Evolutionary conservation across 2,113 vertebrate genomes (phyloP).

Genomic region (Muntiacus muntjak): DNA sequence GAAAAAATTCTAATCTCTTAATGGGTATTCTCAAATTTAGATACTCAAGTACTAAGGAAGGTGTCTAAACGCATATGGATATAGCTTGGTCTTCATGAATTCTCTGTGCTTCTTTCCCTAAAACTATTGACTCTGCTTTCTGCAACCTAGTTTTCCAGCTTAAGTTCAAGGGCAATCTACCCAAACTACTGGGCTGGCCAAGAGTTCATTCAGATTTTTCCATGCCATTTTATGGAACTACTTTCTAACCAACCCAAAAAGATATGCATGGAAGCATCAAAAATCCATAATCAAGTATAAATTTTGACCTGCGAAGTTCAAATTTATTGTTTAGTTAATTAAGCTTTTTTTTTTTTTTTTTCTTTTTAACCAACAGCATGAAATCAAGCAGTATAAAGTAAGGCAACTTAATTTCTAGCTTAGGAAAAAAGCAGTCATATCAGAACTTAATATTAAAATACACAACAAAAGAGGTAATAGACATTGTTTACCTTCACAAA

Average conservation of each 20-base stretch:
- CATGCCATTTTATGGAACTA: neutral
- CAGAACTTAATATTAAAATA: neutral
- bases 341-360: neutral
- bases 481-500: conserved; percentile 79
- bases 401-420: neutral
- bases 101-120: neutral
- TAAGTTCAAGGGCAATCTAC: neutral
- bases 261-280: neutral
- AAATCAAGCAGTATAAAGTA: neutral
- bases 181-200: neutral
- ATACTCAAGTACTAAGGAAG: neutral
- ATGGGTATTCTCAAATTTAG: neutral
- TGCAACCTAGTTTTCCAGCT: neutral
- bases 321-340: neutral
- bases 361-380: neutral
- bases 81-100: neutral
- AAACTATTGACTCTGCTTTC: neutral
- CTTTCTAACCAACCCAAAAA: neutral
- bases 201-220: neutral
- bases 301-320: neutral
- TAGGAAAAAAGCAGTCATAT: neutral
- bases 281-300: neutral
- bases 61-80: neutral
- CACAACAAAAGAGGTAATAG: neutral
- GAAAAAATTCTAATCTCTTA: neutral